A percentile compares a stretch with the other conserved stretches of the same genome.
These are phyloP conservation scores for Bubo bubo DNA, from an alignment of 2,113 vertebrate genomes.

Conservation along the genomic window DNA sequence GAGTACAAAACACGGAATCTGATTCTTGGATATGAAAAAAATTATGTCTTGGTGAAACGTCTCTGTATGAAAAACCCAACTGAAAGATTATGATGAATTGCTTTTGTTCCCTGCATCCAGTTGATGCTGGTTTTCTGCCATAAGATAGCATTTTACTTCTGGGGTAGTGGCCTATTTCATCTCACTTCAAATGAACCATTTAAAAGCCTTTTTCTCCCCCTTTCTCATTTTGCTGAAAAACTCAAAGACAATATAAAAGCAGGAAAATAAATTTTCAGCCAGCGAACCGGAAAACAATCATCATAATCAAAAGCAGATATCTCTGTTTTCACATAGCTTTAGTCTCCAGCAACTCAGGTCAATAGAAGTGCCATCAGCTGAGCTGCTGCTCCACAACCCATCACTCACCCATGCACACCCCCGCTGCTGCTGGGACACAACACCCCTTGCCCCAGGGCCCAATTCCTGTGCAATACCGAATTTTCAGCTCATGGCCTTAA, in stretches of 20 bases:
- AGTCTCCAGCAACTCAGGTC: background rate
- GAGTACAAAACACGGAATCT: background rate
- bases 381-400: background rate
- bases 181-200: slow-evolving; percentile 2
- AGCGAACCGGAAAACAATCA: background rate
- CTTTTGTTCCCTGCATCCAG: background rate
- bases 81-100: background rate
- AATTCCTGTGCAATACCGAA: background rate
- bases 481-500: background rate
- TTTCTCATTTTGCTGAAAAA: background rate
- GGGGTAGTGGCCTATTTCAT: background rate
- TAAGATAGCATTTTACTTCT: background rate
- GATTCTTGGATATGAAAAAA: background rate
- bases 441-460: background rate
- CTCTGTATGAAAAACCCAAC: background rate
- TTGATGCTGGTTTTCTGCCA: background rate
- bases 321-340: background rate
- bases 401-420: background rate
- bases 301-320: background rate
- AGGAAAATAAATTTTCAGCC: background rate
- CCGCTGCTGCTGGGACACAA: background rate
- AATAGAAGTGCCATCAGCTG: background rate
- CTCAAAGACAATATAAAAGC: background rate
- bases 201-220: background rate
- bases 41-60: background rate